phyloP scores from a whole-genome alignment of 2,797 vertebrate species.

The Staurois parvus region DNA sequence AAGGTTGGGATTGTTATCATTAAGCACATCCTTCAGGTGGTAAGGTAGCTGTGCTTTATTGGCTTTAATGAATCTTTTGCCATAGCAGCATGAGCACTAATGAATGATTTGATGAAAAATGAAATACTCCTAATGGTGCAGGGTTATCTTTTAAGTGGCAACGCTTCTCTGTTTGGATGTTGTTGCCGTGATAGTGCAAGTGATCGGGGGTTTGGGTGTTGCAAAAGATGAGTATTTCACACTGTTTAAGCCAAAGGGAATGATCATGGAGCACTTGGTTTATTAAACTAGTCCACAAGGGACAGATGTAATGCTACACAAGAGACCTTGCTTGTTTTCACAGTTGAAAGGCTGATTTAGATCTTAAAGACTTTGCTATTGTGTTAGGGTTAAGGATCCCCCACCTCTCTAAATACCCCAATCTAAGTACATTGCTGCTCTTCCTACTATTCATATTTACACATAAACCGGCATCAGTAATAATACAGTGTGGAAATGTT shows the following conservation, averaged over 20 bases:
- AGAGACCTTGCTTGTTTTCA: slow-evolving; percentile 46
- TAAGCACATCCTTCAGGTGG: slow-evolving; percentile 60
- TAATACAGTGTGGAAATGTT: slow-evolving; percentile 28
- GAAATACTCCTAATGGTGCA: slow-evolving; percentile 60
- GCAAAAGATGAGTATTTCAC: slow-evolving; percentile 58
- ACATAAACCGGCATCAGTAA: background rate
- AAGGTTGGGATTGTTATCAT: slow-evolving; percentile 61
- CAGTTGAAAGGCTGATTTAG: background rate
- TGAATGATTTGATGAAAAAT: slow-evolving; percentile 68
- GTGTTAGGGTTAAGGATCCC: background rate
- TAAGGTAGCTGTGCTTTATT: slow-evolving; percentile 54
- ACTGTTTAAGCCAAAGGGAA: slow-evolving; percentile 10
- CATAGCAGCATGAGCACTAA: slow-evolving; percentile 61
- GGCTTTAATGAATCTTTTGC: slow-evolving; percentile 60
- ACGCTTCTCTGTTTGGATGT: slow-evolving; percentile 56
- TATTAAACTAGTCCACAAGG: slow-evolving; percentile 31
- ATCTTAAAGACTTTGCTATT: background rate
- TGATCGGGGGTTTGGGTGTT: slow-evolving; percentile 65
- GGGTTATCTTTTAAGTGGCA: slow-evolving; percentile 69
- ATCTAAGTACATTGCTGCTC: background rate
- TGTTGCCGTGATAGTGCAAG: slow-evolving; percentile 66
- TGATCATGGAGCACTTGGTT: slow-evolving; percentile 33
- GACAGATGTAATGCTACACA: background rate
- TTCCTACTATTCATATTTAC: slow-evolving; percentile 19
- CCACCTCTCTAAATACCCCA: background rate